A percentile compares a stretch with the other conserved stretches of the same genome.
These are phyloP conservation scores for Micromussa lordhowensis DNA, from an alignment of 92 coral and sea anemone genomes.

Conservation along the genomic window DNA sequence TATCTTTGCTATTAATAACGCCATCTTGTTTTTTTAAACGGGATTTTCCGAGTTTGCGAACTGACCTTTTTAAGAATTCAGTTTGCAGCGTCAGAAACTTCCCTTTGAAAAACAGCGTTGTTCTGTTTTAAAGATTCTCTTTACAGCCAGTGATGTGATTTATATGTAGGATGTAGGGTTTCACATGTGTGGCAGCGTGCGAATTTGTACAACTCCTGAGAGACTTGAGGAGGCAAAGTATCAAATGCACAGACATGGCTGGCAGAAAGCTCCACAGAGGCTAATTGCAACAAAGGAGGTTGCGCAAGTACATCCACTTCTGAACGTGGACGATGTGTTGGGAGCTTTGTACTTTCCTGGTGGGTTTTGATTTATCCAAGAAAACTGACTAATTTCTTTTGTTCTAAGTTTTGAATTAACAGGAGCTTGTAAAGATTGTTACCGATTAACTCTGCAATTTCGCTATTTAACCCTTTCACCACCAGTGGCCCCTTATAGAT, in stretches of 20 bases:
- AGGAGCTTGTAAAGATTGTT: too few relatives aligned
- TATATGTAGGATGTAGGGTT: slow-evolving; percentile 79
- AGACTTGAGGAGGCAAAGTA: slow-evolving; percentile 90
- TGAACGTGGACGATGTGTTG: slow-evolving; percentile 78
- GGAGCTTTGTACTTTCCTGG: slow-evolving; percentile 94
- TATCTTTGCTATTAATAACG: too few relatives aligned
- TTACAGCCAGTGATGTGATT: background rate
- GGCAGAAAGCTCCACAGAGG: slow-evolving; percentile 93
- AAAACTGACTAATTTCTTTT: background rate
- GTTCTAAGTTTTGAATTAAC: too few relatives aligned
- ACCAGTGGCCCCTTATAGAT: too few relatives aligned
- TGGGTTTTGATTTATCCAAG: slow-evolving; percentile 16
- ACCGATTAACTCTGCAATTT: too few relatives aligned
- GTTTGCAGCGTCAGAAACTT: background rate
- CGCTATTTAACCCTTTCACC: too few relatives aligned
- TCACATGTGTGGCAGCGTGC: slow-evolving; percentile 89
- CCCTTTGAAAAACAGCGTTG: background rate
- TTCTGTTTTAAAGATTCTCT: too few relatives aligned
- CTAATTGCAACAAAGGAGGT: slow-evolving; percentile 87
- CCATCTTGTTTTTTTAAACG: background rate
- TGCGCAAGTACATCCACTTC: slow-evolving; percentile 81
- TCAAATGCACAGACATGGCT: slow-evolving; percentile 90
- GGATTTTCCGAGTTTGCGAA: background rate
- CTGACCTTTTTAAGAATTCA: too few relatives aligned
- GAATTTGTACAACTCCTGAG: slow-evolving; percentile 81